Percentiles rank a stretch among this genome's conserved stretches.
Conservation (phyloP, 2,888 invertebrate genomes). For the Coleophora deauratella region DNA sequence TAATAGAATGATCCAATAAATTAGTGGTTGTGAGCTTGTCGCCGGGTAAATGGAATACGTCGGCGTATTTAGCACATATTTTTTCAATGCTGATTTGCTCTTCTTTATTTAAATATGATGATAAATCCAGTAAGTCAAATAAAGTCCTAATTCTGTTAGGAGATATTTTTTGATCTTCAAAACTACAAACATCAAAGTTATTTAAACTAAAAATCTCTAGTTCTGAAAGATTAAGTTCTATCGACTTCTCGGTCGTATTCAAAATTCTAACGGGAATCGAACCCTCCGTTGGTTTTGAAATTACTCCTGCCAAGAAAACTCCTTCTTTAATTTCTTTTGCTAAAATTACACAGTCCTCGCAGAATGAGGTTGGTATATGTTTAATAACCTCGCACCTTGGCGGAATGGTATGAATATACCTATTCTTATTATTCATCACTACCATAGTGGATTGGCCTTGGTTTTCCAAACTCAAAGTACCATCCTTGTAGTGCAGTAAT, state of each 20-base stretch:
- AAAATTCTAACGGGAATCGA: conserved; percentile 14
- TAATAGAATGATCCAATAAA: conserved; percentile 13
- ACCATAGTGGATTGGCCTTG: neutral
- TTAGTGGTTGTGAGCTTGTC: conserved; percentile 15
- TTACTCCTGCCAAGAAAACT: conserved; percentile 13
- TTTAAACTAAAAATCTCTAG: conserved; percentile 4
- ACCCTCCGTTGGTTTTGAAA: conserved; percentile 10
- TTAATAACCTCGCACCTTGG: conserved; percentile 14
- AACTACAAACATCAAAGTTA: conserved; percentile 14
- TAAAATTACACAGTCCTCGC: conserved; percentile 13
- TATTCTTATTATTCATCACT: neutral
- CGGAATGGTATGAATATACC: no score
- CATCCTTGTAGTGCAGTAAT: conserved; percentile 8
- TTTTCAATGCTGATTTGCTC: conserved; percentile 8
- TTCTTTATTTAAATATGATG: conserved; percentile 11
- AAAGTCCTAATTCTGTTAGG: conserved; percentile 15
- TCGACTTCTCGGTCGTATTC: conserved; percentile 12
- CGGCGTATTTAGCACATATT: conserved; percentile 16
- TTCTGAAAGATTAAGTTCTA: conserved; percentile 11
- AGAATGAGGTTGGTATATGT: conserved; percentile 7
- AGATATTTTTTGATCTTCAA: conserved; percentile 11
- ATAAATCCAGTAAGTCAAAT: conserved; percentile 13
- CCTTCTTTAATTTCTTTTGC: conserved; percentile 12
- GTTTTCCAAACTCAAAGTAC: conserved; percentile 3
- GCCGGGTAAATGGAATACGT: conserved; percentile 16